Conservation (phyloP, 2,888 invertebrate genomes). For the Priocnemis perturbator region DNA sequence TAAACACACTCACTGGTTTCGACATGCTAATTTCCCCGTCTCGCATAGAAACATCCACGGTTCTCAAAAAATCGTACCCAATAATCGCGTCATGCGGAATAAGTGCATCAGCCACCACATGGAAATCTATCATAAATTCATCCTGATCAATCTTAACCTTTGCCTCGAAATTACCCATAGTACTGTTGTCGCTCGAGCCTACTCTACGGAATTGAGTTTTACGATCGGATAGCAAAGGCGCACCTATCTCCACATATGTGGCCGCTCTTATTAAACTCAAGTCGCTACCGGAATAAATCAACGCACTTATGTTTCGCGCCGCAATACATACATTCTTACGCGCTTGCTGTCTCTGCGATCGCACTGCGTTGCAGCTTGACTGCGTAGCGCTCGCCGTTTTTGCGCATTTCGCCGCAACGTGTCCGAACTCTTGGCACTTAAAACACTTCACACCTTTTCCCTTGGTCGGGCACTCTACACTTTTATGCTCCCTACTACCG, state of each 20-base stretch:
- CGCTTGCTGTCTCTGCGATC: background rate
- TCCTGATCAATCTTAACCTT: conserved; percentile 31
- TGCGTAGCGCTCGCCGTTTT: conserved; percentile 21
- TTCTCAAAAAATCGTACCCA: conserved; percentile 37
- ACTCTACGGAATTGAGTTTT: conserved; percentile 36
- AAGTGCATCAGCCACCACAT: conserved; percentile 33
- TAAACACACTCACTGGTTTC: no score
- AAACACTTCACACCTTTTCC: conserved; percentile 31
- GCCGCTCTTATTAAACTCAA: conserved; percentile 13
- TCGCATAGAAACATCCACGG: conserved; percentile 20
- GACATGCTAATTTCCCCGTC: conserved; percentile 18
- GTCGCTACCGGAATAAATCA: conserved; percentile 21
- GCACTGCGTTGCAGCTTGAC: conserved; percentile 8
- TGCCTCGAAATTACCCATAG: background rate
- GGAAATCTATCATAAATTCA: conserved; percentile 30
- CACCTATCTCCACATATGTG: conserved; percentile 9
- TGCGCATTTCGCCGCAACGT: background rate
- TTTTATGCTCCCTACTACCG: conserved; percentile 2
- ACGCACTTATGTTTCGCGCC: conserved; percentile 1
- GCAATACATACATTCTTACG: background rate
- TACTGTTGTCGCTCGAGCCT: conserved; percentile 27
- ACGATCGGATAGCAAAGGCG: conserved; percentile 11
- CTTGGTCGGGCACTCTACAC: conserved; percentile 31
- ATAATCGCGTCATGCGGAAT: conserved; percentile 28
- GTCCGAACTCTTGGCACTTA: conserved; percentile 1